Evolutionary conservation across 2,113 vertebrate genomes (phyloP).

Genomic region (Limnothrissa miodon): DNA sequence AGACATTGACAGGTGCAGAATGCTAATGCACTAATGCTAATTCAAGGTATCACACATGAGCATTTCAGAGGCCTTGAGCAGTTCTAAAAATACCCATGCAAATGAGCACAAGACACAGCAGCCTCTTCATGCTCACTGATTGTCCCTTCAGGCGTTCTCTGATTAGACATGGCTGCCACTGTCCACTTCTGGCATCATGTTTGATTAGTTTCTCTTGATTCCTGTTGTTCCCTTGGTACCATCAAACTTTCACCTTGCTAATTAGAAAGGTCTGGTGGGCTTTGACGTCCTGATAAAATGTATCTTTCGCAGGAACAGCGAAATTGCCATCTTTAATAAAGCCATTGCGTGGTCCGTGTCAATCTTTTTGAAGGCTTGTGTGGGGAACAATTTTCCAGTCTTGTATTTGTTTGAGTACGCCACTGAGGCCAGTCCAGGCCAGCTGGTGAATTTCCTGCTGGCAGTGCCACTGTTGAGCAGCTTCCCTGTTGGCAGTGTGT

Average conservation of each 20-base stretch:
- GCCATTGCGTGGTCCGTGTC: not conserved
- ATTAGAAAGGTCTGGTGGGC: not conserved
- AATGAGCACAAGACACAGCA: slow-evolving; percentile 15
- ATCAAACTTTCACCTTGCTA: not conserved
- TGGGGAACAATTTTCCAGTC: not conserved
- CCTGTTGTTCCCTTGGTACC: not conserved
- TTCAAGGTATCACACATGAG: not conserved
- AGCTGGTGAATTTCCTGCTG: not conserved
- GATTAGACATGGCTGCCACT: not conserved
- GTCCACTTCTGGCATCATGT: not conserved
- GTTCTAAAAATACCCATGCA: slow-evolving; percentile 25
- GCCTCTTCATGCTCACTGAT: not conserved
- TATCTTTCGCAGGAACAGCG: no score
- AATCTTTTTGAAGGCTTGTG: not conserved
- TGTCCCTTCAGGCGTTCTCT: slow-evolving; percentile 19
- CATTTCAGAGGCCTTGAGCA: not conserved
- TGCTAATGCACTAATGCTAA: not conserved
- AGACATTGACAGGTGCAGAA: not conserved
- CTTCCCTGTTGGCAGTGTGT: not conserved
- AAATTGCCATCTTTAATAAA: not conserved
- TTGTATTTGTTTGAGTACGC: not conserved
- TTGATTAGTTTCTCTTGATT: slow-evolving; percentile 1
- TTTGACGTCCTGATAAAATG: no score
- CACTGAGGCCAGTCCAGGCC: not conserved
- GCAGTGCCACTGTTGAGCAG: not conserved